Evolutionary conservation across 2,113 vertebrate species (phyloP).

Genomic region (Entomyzon cyanotis): DNA sequence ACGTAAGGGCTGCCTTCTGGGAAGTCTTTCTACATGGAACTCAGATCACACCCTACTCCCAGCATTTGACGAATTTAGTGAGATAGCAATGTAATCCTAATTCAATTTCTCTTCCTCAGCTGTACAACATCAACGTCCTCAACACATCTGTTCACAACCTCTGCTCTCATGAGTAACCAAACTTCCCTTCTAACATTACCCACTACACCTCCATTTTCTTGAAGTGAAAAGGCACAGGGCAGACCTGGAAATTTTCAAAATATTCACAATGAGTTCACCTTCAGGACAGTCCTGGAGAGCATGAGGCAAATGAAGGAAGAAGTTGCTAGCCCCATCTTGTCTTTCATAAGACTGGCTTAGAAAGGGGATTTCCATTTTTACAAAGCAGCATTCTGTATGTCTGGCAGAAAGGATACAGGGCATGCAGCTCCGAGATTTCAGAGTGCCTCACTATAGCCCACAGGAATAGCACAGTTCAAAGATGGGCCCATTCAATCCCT

Average conservation of each 20-base stretch:
- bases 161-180: background rate
- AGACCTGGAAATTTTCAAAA: background rate
- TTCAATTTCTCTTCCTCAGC: background rate
- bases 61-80: background rate
- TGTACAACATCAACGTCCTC: background rate
- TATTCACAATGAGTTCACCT: background rate
- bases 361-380: background rate
- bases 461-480: constrained; percentile 21
- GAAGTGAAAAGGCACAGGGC: background rate
- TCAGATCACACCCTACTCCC: background rate
- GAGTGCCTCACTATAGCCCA: background rate
- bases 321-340: background rate
- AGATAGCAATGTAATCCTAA: background rate
- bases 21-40: background rate
- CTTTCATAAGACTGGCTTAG: background rate
- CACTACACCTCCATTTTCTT: background rate
- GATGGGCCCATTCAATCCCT: background rate
- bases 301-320: background rate
- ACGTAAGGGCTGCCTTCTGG: background rate
- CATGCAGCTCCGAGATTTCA: background rate
- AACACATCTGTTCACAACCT: background rate
- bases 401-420: background rate
- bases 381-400: background rate
- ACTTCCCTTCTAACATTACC: background rate
- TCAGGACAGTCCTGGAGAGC: background rate